A percentile compares a stretch with the other conserved stretches of the same genome.
Evolutionary conservation across 2,888 invertebrate species (phyloP).

Genomic region (Creontiades dilutus): DNA sequence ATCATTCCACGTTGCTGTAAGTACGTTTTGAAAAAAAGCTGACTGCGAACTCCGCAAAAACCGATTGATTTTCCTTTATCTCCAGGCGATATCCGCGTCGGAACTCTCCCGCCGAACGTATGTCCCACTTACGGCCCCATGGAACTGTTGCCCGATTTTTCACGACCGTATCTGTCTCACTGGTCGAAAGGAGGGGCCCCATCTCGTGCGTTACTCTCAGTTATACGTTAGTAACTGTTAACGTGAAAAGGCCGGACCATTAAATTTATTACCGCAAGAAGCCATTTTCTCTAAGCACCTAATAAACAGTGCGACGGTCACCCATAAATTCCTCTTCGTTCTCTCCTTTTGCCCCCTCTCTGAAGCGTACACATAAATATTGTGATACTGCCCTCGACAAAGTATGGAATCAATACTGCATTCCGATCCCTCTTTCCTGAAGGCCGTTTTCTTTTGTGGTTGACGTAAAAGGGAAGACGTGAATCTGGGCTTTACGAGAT

Average conservation of each 20-base stretch:
- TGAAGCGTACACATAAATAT: conserved; percentile 42
- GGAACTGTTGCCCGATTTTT: conserved; percentile 28
- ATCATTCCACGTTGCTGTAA: too few species aligned
- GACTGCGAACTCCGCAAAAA: too few species aligned
- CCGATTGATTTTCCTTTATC: background rate
- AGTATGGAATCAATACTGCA: conserved; percentile 56
- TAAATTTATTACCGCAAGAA: conserved; percentile 67
- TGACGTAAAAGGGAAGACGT: background rate
- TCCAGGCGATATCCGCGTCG: background rate
- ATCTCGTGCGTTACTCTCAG: conserved; percentile 60
- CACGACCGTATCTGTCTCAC: conserved; percentile 46
- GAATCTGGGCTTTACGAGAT: background rate
- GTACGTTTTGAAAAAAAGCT: too few species aligned
- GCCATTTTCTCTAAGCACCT: conserved; percentile 70
- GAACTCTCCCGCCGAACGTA: background rate
- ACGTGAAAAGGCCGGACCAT: conserved; percentile 54
- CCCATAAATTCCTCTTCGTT: conserved; percentile 55
- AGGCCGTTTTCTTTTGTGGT: background rate
- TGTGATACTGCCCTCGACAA: conserved; percentile 51
- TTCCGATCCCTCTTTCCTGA: conserved; percentile 24
- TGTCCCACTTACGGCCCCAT: background rate
- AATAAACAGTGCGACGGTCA: conserved; percentile 62
- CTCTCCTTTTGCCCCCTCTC: background rate
- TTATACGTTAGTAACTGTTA: conserved; percentile 62
- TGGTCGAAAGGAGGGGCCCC: conserved; percentile 2